A percentile compares a stretch with the other conserved stretches of the same genome.
Evolutionary conservation across 2,888 invertebrate genomes (phyloP).

Genomic region (Torymus auratus): DNA sequence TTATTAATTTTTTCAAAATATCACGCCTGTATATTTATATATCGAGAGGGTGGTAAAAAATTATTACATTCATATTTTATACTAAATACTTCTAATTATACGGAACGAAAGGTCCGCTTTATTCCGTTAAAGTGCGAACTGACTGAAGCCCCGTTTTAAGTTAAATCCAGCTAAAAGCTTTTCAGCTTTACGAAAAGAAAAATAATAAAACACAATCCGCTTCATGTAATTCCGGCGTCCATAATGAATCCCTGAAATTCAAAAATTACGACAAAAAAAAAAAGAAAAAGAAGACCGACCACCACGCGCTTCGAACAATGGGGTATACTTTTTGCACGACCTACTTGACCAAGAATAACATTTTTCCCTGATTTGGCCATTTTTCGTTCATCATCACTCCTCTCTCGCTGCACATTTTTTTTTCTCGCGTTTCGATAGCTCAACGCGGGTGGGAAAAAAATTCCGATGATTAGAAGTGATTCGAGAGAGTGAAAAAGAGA

Average conservation of each 20-base stretch:
- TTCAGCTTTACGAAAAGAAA: conserved; percentile 4
- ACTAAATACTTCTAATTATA: not conserved
- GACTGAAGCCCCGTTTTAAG: not conserved
- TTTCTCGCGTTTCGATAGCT: not conserved
- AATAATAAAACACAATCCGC: conserved; percentile 13
- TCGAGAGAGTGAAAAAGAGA: not conserved
- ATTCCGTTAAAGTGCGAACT: conserved; percentile 30
- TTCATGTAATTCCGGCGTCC: too few relatives aligned
- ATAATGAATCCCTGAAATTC: too few relatives aligned
- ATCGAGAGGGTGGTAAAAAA: too few relatives aligned
- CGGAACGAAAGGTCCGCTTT: conserved; percentile 11
- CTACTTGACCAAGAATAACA: not conserved
- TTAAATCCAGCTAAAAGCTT: conserved; percentile 25
- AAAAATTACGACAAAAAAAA: too few relatives aligned
- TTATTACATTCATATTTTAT: too few relatives aligned
- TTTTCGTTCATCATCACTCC: conserved; percentile 2
- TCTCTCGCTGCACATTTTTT: conserved; percentile 4
- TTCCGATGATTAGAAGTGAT: conserved; percentile 3
- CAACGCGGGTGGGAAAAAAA: not conserved
- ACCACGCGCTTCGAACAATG: too few relatives aligned
- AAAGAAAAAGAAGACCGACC: too few relatives aligned
- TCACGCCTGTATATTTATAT: too few relatives aligned
- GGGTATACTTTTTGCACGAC: not conserved
- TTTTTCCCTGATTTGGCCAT: conserved; percentile 30
- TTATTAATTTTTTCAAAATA: too few relatives aligned